Base-by-base conservation (phyloP, 2,888 invertebrate species). In the Apodemia duryi region DNA sequence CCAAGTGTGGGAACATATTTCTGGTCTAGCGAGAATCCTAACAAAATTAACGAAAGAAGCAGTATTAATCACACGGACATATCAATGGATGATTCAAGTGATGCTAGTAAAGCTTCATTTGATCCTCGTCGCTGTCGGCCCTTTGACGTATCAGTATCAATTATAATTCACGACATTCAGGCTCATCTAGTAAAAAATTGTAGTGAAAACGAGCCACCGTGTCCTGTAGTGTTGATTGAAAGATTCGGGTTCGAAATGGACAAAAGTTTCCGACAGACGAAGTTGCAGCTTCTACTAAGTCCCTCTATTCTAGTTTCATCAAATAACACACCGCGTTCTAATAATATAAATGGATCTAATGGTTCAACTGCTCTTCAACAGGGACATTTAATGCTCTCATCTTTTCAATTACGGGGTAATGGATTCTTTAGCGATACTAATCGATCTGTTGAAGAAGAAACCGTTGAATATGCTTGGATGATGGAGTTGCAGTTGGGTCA, bases 241-340 rank as follows among this genome's bases (percentile, higher is more conserved):
- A 93, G 98, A 70, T 95, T 99, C 72, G 98, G 98, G 1, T 98
- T 99, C 84, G 99, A 99, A 93, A 96, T 99, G 97, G 97, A 97
- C 81, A 99, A 99, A 83, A 94, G 95, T 29, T 99, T 96, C 82
- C 94, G 94, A 68, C 98, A 99, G 84, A 99, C 98, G 0, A 95
- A 96, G 76, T 91, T 99, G 7, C 99, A 99, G 82, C 93, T 99
- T 0, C 83, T 97, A 6, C 89, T 97, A 0, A 98, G 98, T 73
- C 99, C 99, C 0, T 95, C 97, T 0, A 96, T 98, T 75, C 90
- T 98, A 71, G 93, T 97, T 7, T 94, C 96, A 1, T 94, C 95
- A 0, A 97, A 97, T 77, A 95, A 94, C 73, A 87, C 95, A 9
- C 94, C 95, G 61, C 92, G 96, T 57, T 89, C 96, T 0, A 94